These are phyloP conservation scores for Acleris literana DNA, from an alignment of 2,888 invertebrate species.

Conservation along the genomic window DNA sequence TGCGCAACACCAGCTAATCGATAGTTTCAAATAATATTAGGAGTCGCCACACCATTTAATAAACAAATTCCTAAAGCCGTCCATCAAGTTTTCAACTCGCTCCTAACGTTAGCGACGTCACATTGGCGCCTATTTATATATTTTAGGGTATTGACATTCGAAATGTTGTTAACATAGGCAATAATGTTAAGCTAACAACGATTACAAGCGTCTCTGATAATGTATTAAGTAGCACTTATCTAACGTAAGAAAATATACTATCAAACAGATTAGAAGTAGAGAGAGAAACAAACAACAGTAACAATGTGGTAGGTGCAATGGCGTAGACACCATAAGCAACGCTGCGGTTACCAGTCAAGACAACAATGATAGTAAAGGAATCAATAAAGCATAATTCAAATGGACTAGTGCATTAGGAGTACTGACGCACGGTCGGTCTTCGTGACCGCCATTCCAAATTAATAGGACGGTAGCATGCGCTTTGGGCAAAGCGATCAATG, in stretches of 20 bases:
- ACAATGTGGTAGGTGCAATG: neutral
- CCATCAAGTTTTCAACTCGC: conserved; percentile 42
- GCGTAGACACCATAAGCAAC: neutral
- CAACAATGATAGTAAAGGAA: conserved; percentile 27
- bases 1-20: conserved; percentile 55
- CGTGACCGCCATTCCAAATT: conserved; percentile 31
- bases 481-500: neutral
- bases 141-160: conserved; percentile 24
- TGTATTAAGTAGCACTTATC: conserved; percentile 23
- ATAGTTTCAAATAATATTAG: conserved; percentile 65
- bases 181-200: conserved; percentile 10
- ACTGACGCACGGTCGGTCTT: conserved; percentile 42
- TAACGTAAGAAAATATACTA: conserved; percentile 18
- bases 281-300: conserved; percentile 12
- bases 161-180: conserved; percentile 23
- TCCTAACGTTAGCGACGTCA: neutral
- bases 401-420: conserved; percentile 36
- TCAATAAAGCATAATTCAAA: conserved; percentile 31
- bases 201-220: conserved; percentile 18
- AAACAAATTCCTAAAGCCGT: conserved; percentile 45
- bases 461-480: conserved; percentile 18
- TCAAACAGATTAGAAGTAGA: conserved; percentile 8
- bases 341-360: conserved; percentile 6
- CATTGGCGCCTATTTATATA: conserved; percentile 20
- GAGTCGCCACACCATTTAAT: conserved; percentile 60